Conservation (phyloP, 2,888 invertebrate species). For the Drosophila neutralis region DNA sequence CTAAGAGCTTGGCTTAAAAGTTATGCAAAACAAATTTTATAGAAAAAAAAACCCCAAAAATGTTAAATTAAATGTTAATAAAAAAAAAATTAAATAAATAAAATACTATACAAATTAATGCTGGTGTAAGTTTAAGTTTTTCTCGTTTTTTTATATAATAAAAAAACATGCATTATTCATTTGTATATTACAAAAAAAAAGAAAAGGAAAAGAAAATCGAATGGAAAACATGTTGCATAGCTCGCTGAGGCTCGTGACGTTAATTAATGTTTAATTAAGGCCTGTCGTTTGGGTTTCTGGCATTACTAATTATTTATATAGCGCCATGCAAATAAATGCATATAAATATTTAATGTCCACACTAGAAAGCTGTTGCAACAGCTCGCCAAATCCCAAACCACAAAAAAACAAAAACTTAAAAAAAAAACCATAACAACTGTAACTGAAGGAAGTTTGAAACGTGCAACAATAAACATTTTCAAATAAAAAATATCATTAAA, state of each 20-base stretch:
- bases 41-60: slow-evolving; percentile 41
- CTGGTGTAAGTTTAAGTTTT: slow-evolving; percentile 49
- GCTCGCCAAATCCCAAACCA: slow-evolving; percentile 8
- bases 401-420: slow-evolving; percentile 17
- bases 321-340: slow-evolving; percentile 34
- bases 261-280: slow-evolving; percentile 62
- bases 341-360: slow-evolving; percentile 41
- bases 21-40: slow-evolving; percentile 56
- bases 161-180: slow-evolving; percentile 24
- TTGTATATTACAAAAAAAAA: slow-evolving; percentile 28
- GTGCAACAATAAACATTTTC: slow-evolving; percentile 76
- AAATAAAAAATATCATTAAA: slow-evolving; percentile 50
- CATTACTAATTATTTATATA: slow-evolving; percentile 46
- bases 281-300: slow-evolving; percentile 33
- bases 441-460: slow-evolving; percentile 72
- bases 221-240: slow-evolving; percentile 32
- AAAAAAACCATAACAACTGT: slow-evolving; percentile 47
- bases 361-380: slow-evolving; percentile 28
- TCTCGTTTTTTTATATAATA: slow-evolving; percentile 19
- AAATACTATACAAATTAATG: slow-evolving; percentile 50
- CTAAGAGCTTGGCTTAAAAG: slow-evolving; percentile 68
- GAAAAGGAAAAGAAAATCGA: background rate
- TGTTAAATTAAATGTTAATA: slow-evolving; percentile 64
- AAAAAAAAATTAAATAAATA: slow-evolving; percentile 21
- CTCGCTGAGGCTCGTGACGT: slow-evolving; percentile 27